These are phyloP conservation scores for Scolopax mira DNA, from an alignment of 2,113 vertebrate genomes.

Conservation along the genomic window DNA sequence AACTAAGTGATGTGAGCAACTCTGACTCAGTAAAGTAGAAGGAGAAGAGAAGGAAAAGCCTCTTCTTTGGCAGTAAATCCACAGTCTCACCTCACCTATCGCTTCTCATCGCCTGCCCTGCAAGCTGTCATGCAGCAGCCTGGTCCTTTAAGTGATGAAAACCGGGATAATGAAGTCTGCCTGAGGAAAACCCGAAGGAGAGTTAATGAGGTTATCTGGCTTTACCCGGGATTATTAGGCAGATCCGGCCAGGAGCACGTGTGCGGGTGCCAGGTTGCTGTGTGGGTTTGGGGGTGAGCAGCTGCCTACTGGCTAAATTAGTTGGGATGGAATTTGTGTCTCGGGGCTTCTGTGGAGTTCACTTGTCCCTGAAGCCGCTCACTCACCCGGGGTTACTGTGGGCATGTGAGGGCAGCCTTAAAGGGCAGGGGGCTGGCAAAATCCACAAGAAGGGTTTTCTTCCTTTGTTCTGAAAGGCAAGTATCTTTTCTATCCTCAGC, in stretches of 20 bases:
- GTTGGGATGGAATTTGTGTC: background rate
- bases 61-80: background rate
- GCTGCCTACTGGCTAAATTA: background rate
- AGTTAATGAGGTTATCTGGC: constrained; percentile 14
- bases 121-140: background rate
- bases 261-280: background rate
- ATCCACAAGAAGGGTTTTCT: background rate
- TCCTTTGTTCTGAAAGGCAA: background rate
- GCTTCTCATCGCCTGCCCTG: background rate
- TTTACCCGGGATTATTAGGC: background rate
- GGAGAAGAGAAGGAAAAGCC: background rate
- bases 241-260: background rate
- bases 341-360: background rate
- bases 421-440: background rate
- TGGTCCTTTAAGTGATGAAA: constrained; percentile 40
- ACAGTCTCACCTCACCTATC: background rate
- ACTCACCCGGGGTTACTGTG: background rate
- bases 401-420: background rate
- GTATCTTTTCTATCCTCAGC: background rate
- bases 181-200: background rate
- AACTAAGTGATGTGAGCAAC: background rate
- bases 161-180: constrained; percentile 9
- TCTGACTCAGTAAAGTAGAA: background rate
- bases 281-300: background rate
- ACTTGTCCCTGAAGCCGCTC: background rate